Evolutionary conservation across 2,888 invertebrate genomes (phyloP), one percentile per base, ranked within the genome.

Genomic region (Drosophila anceps): DNA sequence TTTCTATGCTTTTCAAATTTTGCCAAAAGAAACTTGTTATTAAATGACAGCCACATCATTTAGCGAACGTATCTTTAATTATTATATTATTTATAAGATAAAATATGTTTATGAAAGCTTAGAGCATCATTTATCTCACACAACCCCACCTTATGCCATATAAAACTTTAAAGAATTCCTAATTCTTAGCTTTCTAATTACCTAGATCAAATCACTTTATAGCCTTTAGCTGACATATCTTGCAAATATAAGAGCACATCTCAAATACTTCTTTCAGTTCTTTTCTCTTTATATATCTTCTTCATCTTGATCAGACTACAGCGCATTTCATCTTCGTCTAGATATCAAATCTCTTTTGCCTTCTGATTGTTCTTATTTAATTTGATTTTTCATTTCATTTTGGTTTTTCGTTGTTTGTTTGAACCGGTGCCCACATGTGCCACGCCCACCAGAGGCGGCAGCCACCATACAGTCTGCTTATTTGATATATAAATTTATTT

Each of bases 401-500:
- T 62, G 41, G 37, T 44, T 43, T 53, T 10, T 24, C 33, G n/a
- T 29, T 66, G 29, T 39, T 31, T 54, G 31, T 65, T 70, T 70
- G 68, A 68, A 39, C 54, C 41, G 41, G 5, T 43, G 69, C 62
- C 71, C 63, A 62, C 70, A 62, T 53, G 62, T 39, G 62, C 5
- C 68, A 68, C 50, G 68, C 68, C 68, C 43, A 31, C 37, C 66
- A 66, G 3, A 20, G 66, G 46, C 67, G 46, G 54, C 18, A 31
- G 81, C 75, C 81, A 67, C 78, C 84, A 75, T 33, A 64, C 81
- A 75, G 81, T 83, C 81, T 78, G 84, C 39, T 4, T 2, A 29
- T 59, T 20, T 58, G 18, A 31, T 31, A 60, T 18, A 46, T 12
- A 27, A 29, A 46, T 35, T 18, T 50, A 13, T 29, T 12, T 54